Percentiles rank a stretch among this genome's conserved stretches.
Evolutionary conservation across 2,888 invertebrate species (phyloP).

Genomic region (Papilio demoleus): DNA sequence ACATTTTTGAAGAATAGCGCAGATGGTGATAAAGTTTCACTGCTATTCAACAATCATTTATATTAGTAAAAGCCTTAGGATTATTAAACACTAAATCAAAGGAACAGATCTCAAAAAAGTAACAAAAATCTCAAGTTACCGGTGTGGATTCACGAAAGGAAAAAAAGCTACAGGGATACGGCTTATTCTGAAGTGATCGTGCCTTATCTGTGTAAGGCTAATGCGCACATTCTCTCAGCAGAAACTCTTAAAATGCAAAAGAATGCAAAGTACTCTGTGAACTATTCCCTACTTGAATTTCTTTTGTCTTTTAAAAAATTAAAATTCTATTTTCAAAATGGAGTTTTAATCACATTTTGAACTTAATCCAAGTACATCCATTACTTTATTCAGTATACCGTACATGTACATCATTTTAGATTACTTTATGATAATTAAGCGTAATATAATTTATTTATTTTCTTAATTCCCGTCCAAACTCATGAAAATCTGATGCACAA

Average conservation of each 20-base stretch:
- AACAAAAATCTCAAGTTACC: conserved; percentile 7
- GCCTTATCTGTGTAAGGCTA: conserved; percentile 28
- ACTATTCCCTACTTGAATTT: conserved; percentile 12
- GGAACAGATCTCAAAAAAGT: too few relatives aligned
- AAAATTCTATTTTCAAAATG: conserved; percentile 7
- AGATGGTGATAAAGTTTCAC: too few relatives aligned
- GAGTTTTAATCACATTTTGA: neutral
- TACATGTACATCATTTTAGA: neutral
- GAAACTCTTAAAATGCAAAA: conserved; percentile 31
- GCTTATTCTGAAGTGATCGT: conserved; percentile 22
- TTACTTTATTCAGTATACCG: neutral
- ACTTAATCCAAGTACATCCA: too few relatives aligned
- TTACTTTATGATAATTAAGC: too few relatives aligned
- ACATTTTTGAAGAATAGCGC: too few relatives aligned
- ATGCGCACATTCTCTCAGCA: conserved; percentile 25
- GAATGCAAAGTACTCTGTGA: conserved; percentile 19
- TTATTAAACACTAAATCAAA: too few relatives aligned
- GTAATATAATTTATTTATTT: too few relatives aligned
- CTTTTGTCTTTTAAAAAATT: conserved; percentile 6
- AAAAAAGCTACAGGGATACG: neutral
- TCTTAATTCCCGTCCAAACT: too few relatives aligned
- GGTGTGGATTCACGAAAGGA: neutral
- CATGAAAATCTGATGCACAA: too few relatives aligned
- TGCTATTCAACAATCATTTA: too few relatives aligned
- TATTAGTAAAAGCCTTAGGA: too few relatives aligned